Base-by-base conservation (phyloP, 2,797 vertebrate species). In the Coendou prehensilis region DNA sequence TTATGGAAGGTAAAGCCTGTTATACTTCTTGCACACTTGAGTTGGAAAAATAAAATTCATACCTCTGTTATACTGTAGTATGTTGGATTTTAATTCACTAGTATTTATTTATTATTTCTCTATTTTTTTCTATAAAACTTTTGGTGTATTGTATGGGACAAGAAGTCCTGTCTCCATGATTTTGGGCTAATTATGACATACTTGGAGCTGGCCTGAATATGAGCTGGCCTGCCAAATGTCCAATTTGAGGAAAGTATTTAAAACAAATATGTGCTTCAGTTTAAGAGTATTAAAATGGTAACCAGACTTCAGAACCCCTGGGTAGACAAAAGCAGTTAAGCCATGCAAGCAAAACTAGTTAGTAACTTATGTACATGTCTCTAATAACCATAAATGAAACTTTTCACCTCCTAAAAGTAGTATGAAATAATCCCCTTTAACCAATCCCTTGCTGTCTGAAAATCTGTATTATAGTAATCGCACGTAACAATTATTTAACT, bases 121-220 rank as follows among this genome's bases (percentile, higher is more conserved):
- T 83, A 18, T 93, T 41, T 14, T 88, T 94, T 50, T 94, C 50
- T 89, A 15, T 94, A 86, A 47, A 81, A 94, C 18, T 75, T 93
- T 88, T 18, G 52, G 7, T 57, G 11, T 11, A 71, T 47, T 18
- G 7, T 94, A 9, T 56, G 30, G 28, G 45, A 79, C 84, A 88
- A 87, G 14, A 87, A 81, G 20, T 41, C 26, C 18, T 59, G 6
- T 15, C 28, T 61, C 50, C 80, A 7, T 90, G 75, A 91, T 96
- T 91, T 84, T 23, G 67, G 45, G 11, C 18, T 96, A 57, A n/a
- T 26, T 94, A 37, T 89, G 76, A 76, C 33, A 79, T 83, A 80
- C 85, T 95, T 95, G 95, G 89, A 94, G 30, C 54, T 41, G 37
- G 45, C 26, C 47, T 59, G n/a, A 69, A 56, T 61, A 96, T 71